phyloP scores from a whole-genome alignment of 2,113 vertebrate genomes.

The Telmatochromis sp. region DNA sequence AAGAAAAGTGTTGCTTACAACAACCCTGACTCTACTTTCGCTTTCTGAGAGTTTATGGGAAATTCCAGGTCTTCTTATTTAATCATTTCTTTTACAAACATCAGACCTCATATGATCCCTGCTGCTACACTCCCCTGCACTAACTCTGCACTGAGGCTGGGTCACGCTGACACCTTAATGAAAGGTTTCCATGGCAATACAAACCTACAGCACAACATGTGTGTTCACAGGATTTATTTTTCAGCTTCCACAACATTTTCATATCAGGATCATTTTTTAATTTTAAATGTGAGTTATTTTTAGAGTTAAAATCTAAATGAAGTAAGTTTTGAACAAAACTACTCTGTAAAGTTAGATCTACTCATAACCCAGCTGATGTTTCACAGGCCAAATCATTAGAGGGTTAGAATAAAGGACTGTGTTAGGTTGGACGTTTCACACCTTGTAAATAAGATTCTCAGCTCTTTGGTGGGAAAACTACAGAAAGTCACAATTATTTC shows the following conservation, averaged over 20 bases:
- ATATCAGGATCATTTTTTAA: background rate
- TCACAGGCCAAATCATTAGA: background rate
- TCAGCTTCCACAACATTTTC: background rate
- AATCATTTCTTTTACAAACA: no score
- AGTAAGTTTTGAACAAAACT: background rate
- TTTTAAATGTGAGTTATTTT: background rate
- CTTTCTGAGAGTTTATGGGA: no score
- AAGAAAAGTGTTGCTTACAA: no score
- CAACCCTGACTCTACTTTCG: no score
- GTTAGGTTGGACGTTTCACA: background rate
- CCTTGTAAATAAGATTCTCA: background rate
- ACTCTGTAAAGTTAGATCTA: background rate
- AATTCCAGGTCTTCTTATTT: no score
- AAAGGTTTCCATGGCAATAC: background rate
- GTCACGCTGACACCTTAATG: background rate
- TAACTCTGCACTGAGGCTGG: background rate
- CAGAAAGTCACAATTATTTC: background rate
- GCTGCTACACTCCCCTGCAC: no score
- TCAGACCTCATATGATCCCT: no score
- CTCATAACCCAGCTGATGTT: fast-evolving
- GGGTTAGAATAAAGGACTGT: background rate
- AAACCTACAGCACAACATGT: background rate
- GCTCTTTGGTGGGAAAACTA: background rate
- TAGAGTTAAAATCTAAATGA: background rate
- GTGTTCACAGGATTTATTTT: background rate